Evolutionary conservation across 2,797 vertebrate species (phyloP), one percentile per base, ranked within the genome.

Genomic region (Pipistrellus pygmaeus): DNA sequence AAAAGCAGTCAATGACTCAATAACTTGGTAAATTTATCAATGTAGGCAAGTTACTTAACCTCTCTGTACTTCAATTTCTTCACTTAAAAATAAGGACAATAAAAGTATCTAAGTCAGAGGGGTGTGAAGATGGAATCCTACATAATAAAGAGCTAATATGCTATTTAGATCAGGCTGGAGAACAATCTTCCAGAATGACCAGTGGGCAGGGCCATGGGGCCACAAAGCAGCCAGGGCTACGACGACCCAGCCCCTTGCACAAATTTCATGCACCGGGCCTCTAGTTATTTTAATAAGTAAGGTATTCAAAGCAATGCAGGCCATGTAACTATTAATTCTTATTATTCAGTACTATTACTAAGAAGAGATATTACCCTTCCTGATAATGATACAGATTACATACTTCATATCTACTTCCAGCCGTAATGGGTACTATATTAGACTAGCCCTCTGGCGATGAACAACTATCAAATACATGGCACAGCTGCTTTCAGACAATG

Each of bases 341-440:
- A 68, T 41, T 72, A 83, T 51, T 57, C 48, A 93, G 57, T 38
- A 15, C 95, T 38, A 35, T 85, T 71, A 73, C 14, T 85, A 90
- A 83, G 35, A 92, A 87, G 77, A 85, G 90, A 92, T 35, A 27
- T 77, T n/a, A 51, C 48, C 23, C 87, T 73, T 53, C 13, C 23
- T 46, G 35, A 85, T 81, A 41, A 44, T 83, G 69, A 80, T 48
- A 83, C 8, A 10, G 10, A 57, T 86, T 64, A 51, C 30, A 27
- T 13, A 25, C 91, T 78, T 77, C 57, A 75, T 55, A 44, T 35
- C 48, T 3, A 82, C 20, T 84, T 81, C 2, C 5, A 55, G 13
- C 10, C 51, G 48, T 25, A 62, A 44, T 30, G 17, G 77, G 0
- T 78, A 46, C 2, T 38, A 1, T 62, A 69, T n/a, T 92, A 69